Evolutionary conservation across 2,888 invertebrate species (phyloP).

Genomic region (Seira musarum): DNA sequence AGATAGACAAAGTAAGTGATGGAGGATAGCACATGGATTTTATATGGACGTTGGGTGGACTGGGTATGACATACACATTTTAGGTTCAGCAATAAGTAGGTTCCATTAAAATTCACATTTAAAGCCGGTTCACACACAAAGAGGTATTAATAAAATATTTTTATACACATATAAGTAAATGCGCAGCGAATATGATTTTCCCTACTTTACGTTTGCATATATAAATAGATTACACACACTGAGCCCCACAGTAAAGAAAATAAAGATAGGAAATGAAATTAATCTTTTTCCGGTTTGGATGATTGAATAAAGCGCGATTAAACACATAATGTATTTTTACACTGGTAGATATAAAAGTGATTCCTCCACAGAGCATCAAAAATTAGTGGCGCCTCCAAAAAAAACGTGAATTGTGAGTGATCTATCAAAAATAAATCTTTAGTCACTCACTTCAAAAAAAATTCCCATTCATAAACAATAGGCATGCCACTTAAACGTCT

Average conservation of each 20-base stretch:
- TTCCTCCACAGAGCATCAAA: background rate
- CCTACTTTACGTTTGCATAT: background rate
- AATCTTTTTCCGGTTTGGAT: background rate
- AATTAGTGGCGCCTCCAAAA: slow-evolving; percentile 12
- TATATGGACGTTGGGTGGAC: background rate
- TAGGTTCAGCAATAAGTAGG: background rate
- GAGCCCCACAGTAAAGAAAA: slow-evolving; percentile 5
- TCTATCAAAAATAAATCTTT: background rate
- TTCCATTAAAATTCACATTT: background rate
- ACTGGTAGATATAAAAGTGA: background rate
- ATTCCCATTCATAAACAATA: background rate
- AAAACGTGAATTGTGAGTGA: background rate
- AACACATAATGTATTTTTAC: background rate
- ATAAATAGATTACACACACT: background rate
- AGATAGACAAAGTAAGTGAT: background rate
- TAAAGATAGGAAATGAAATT: background rate
- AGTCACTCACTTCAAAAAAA: background rate
- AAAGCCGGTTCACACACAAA: background rate
- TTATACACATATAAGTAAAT: background rate
- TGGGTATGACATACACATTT: background rate
- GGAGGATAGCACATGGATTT: background rate
- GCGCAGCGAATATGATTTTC: background rate
- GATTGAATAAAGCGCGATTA: background rate
- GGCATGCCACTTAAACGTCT: slow-evolving; percentile 5
- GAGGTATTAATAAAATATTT: background rate